Base-by-base conservation (phyloP, 1,140 invertebrate species). In the Drosophila novamexicana region DNA sequence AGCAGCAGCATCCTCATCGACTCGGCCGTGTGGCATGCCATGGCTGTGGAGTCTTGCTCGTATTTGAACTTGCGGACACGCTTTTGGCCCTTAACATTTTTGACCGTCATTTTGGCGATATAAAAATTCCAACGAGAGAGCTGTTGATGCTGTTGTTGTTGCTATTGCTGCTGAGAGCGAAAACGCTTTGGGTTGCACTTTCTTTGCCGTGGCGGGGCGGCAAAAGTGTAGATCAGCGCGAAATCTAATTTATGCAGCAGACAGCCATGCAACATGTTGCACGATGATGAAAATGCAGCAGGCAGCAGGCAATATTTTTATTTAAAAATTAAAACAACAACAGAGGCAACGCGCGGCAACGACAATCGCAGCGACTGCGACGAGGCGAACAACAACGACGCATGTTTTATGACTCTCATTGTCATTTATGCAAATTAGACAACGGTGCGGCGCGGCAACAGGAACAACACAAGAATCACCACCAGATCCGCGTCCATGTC, bases 371-470 rank as follows among this genome's bases (percentile, higher is more conserved):
- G 14, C 52, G 52, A 37, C 50, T 10, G 14, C 50, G 32, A 1
- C 45, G 44, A 74, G 59, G 39, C 70, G 77, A 72, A 88, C 84
- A 88, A 89, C 72, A 84, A 91, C 82, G 79, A 90, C 88, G 86
- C 86, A 90, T 91, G 86, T 90, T 91, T 90, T 90, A 90, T 90
- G 86, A 90, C 82, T 90, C 82, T 83, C 88, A 90, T 91, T 90
- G 86, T 90, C 86, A 90, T 90, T 90, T 90, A 90, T 90, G 86
- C 82, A 90, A 90, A 90, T 90, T 90, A 86, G 83, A 81, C 79
- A 77, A 81, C 66, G 71, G 75, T 73, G 73, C 67, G 45, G 52
- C 66, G 65, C 47, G 53, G 49, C 42, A 58, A 50, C 52, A 65
- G 62, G 18, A 80, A 68, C 59, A 53, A 12, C 71, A 70, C 47